Percentiles rank a stretch among this genome's conserved stretches.
These are phyloP conservation scores for Rhegmatorhina hoffmannsi DNA, from an alignment of 2,113 vertebrate genomes.

Conservation along the genomic window DNA sequence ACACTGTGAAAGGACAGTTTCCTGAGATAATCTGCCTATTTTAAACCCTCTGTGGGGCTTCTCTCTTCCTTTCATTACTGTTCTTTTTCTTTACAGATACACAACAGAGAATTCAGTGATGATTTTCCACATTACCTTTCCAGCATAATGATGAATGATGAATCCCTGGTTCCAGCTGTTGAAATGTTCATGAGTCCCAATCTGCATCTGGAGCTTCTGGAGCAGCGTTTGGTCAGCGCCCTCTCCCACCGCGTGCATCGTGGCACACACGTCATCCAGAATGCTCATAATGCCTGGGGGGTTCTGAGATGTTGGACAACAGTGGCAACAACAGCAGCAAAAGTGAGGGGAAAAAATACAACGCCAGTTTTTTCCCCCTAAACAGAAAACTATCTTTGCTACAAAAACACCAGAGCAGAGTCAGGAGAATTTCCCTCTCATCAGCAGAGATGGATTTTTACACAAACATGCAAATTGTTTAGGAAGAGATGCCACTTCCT, in stretches of 20 bases:
- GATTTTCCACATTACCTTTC: conserved; percentile 81
- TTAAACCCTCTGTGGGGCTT: background rate
- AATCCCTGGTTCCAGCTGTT: conserved; percentile 99
- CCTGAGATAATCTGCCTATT: background rate
- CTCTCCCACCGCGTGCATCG: conserved; percentile 96
- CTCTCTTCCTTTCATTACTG: background rate
- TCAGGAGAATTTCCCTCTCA: background rate
- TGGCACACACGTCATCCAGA: conserved; percentile 96
- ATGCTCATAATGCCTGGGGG: conserved; percentile 97
- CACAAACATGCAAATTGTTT: background rate
- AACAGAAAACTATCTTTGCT: background rate
- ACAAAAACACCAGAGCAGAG: background rate
- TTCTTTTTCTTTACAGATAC: background rate
- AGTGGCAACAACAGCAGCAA: background rate
- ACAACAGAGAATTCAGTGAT: background rate
- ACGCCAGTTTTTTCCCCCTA: background rate
- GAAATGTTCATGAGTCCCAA: conserved; percentile 97
- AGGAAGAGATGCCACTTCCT: background rate
- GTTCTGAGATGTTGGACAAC: conserved; percentile 73
- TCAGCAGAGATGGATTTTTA: background rate
- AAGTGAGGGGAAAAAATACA: background rate
- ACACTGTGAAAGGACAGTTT: background rate
- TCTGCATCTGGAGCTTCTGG: conserved; percentile 94
- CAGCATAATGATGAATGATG: conserved; percentile 98
- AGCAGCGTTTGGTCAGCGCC: conserved; percentile 97